Evolutionary conservation across 1,140 invertebrate genomes (phyloP).

Genomic region (Lepidostoma basale): DNA sequence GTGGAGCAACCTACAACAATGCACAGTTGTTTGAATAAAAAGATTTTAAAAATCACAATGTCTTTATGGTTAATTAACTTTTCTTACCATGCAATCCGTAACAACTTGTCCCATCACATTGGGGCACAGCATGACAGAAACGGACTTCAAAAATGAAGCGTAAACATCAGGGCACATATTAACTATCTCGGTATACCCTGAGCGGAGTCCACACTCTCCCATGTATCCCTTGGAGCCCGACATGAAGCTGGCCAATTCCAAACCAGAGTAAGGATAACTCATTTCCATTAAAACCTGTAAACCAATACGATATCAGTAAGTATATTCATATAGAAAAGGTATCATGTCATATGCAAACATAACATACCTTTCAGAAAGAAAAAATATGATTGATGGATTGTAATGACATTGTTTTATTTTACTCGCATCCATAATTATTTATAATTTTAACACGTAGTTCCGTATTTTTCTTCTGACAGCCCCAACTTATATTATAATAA

Average conservation of each 20-base stretch:
- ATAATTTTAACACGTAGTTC: too few species aligned
- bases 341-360: too few species aligned
- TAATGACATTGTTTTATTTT: not conserved
- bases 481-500: too few species aligned
- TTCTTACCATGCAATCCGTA: slow-evolving; percentile 69
- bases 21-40: not conserved
- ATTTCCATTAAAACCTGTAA: slow-evolving; percentile 79
- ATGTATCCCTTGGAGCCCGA: slow-evolving; percentile 94
- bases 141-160: slow-evolving; percentile 85
- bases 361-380: not conserved
- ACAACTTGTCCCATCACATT: slow-evolving; percentile 89
- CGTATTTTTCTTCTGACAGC: too few species aligned
- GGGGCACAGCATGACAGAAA: slow-evolving; percentile 93
- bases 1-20: slow-evolving; percentile 70
- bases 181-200: slow-evolving; percentile 90
- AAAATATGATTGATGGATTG: not conserved
- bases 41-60: not conserved
- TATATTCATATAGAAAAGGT: too few species aligned
- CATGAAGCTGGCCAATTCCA: slow-evolving; percentile 96
- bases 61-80: not conserved
- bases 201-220: slow-evolving; percentile 92
- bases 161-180: slow-evolving; percentile 88
- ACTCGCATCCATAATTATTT: not conserved
- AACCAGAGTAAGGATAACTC: slow-evolving; percentile 79
- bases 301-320: not conserved